A percentile compares a stretch with the other conserved stretches of the same genome.
Conservation (phyloP, 2,797 vertebrate genomes). For the Esox lucius region DNA sequence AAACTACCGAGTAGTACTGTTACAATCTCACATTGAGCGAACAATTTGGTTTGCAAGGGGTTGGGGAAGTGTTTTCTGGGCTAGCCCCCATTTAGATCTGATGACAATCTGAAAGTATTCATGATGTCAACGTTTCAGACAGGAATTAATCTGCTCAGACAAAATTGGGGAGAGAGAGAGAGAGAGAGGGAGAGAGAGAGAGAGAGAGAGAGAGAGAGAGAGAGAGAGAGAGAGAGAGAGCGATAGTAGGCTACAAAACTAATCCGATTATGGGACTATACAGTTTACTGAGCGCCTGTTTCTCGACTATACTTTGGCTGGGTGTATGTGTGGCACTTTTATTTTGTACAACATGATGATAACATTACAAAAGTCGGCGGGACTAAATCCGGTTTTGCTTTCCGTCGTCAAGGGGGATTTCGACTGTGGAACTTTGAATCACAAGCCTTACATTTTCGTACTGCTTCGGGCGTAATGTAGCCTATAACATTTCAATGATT, state of each 20-base stretch:
- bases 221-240: constrained; percentile 25
- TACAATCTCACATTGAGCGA: not conserved
- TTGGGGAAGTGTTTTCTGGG: not conserved
- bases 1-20: not conserved
- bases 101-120: constrained; percentile 31
- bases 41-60: no score
- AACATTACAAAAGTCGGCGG: not conserved
- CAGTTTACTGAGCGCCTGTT: constrained; percentile 58
- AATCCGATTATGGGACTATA: constrained; percentile 81
- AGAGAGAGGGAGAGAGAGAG: constrained; percentile 11
- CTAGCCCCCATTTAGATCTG: not conserved
- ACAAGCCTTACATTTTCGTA: not conserved
- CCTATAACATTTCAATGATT: not conserved
- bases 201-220: constrained; percentile 11
- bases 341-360: not conserved
- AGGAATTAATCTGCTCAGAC: constrained; percentile 48
- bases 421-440: not conserved
- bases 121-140: constrained; percentile 51
- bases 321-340: constrained; percentile 23
- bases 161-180: constrained; percentile 22
- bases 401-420: not conserved
- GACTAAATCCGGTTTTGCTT: not conserved
- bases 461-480: not conserved
- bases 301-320: constrained; percentile 54
- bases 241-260: constrained; percentile 25